phyloP scores from a whole-genome alignment of 64 coral and sea anemone species.

The Montipora cactus region DNA sequence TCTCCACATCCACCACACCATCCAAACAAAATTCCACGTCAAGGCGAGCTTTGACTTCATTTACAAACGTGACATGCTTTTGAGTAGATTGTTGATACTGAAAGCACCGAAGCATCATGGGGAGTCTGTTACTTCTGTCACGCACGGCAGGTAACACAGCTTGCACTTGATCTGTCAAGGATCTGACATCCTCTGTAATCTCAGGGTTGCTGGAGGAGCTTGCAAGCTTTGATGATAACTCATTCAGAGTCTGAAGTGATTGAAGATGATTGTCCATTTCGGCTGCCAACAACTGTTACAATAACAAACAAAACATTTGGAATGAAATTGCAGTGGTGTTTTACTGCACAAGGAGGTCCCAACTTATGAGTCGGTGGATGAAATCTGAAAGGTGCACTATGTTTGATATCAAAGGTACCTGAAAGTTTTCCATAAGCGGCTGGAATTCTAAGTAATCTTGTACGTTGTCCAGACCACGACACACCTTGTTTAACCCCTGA shows the following conservation, averaged over 20 bases:
- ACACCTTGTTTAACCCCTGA: conserved; percentile 35
- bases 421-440: conserved; percentile 71
- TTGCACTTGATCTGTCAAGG: conserved; percentile 61
- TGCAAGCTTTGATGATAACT: conserved; percentile 53
- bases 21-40: conserved; percentile 92
- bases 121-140: conserved; percentile 61
- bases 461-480: conserved; percentile 54
- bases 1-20: conserved; percentile 81
- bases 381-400: too few relatives aligned
- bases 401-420: conserved; percentile 35
- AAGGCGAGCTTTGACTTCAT: conserved; percentile 79
- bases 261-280: conserved; percentile 67
- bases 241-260: conserved; percentile 62
- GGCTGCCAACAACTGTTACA: conserved; percentile 48
- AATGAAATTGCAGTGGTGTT: too few relatives aligned
- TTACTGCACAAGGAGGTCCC: too few relatives aligned
- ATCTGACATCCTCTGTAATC: conserved; percentile 65
- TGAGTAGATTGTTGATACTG: conserved; percentile 78
- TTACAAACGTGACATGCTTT: conserved; percentile 84
- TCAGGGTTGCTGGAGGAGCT: conserved; percentile 64
- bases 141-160: conserved; percentile 49
- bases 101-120: conserved; percentile 74
- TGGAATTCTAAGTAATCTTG: conserved; percentile 78
- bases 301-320: not conserved
- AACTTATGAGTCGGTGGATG: too few relatives aligned